Percentiles rank a stretch among this genome's conserved stretches.
Conservation (phyloP, 1,140 invertebrate species). For the Lucilia cuprina region DNA sequence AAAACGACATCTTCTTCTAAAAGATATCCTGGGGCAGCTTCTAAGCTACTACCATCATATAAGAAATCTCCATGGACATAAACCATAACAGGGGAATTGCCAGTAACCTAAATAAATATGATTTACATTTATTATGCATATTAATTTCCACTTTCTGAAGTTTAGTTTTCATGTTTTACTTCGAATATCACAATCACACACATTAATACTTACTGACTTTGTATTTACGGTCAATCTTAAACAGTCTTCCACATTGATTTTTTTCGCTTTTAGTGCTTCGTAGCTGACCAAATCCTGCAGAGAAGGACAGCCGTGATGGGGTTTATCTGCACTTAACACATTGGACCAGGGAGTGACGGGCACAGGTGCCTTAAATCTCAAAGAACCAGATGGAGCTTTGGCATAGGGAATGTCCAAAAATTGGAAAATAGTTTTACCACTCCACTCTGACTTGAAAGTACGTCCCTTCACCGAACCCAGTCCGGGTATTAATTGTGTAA, state of each 20-base stretch:
- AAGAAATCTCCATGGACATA: constrained; percentile 61
- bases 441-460: constrained; percentile 50
- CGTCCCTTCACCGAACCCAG: constrained; percentile 55
- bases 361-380: constrained; percentile 54
- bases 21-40: constrained; percentile 57
- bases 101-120: constrained; percentile 44
- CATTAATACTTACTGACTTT: constrained; percentile 46
- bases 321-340: constrained; percentile 50
- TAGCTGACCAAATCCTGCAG: constrained; percentile 50
- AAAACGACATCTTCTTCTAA: constrained; percentile 64
- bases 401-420: constrained; percentile 59
- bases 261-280: constrained; percentile 46
- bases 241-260: constrained; percentile 55
- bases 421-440: constrained; percentile 51
- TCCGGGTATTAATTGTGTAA: constrained; percentile 41
- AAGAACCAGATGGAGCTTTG: constrained; percentile 43
- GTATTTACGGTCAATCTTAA: constrained; percentile 52
- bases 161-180: too few species aligned
- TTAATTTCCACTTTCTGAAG: too few species aligned
- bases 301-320: constrained; percentile 54
- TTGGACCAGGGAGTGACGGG: constrained; percentile 63
- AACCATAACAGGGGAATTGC: constrained; percentile 56
- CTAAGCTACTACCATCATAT: constrained; percentile 53
- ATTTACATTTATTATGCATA: neutral
- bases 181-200: neutral